These are phyloP conservation scores for Pseudolycoriella hygida DNA, from an alignment of 2,888 invertebrate genomes.

Conservation along the genomic window DNA sequence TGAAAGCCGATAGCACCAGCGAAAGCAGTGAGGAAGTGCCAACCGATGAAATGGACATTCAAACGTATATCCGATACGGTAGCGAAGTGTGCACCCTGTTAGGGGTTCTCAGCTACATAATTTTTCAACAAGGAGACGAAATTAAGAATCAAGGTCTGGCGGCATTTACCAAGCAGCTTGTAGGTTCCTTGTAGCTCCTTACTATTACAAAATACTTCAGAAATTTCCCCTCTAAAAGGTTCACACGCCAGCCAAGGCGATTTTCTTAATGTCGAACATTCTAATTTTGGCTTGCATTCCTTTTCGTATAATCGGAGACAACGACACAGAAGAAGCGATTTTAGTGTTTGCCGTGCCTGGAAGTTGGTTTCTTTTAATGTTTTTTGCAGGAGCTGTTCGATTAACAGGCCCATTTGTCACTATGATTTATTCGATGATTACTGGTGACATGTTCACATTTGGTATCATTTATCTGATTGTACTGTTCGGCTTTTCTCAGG, in stretches of 20 bases:
- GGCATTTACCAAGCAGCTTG: slow-evolving; percentile 83
- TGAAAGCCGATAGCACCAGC: not conserved
- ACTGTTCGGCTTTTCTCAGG: slow-evolving; percentile 89
- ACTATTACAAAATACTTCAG: too few species aligned
- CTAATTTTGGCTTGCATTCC: slow-evolving; percentile 81
- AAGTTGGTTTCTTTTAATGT: slow-evolving; percentile 95
- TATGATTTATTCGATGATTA: slow-evolving; percentile 99
- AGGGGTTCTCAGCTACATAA: slow-evolving; percentile 73
- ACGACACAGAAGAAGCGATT: slow-evolving; percentile 76
- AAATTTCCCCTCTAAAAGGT: slow-evolving; percentile 38
- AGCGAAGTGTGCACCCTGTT: slow-evolving; percentile 72
- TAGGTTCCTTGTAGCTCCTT: slow-evolving; percentile 29
- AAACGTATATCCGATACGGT: slow-evolving; percentile 40
- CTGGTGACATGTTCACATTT: slow-evolving; percentile 96
- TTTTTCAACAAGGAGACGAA: slow-evolving; percentile 87
- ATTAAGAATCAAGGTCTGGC: slow-evolving; percentile 83
- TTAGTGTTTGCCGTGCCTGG: slow-evolving; percentile 86
- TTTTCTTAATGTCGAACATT: slow-evolving; percentile 82
- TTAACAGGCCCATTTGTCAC: slow-evolving; percentile 97
- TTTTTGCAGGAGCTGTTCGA: slow-evolving; percentile 91
- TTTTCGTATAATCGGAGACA: slow-evolving; percentile 54
- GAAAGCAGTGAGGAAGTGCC: slow-evolving; percentile 12
- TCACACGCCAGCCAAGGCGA: slow-evolving; percentile 86
- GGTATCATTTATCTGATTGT: slow-evolving; percentile 93
- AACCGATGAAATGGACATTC: slow-evolving; percentile 26